phyloP scores from a whole-genome alignment of 2,888 invertebrate species.

The Dryobotodes eremita region DNA sequence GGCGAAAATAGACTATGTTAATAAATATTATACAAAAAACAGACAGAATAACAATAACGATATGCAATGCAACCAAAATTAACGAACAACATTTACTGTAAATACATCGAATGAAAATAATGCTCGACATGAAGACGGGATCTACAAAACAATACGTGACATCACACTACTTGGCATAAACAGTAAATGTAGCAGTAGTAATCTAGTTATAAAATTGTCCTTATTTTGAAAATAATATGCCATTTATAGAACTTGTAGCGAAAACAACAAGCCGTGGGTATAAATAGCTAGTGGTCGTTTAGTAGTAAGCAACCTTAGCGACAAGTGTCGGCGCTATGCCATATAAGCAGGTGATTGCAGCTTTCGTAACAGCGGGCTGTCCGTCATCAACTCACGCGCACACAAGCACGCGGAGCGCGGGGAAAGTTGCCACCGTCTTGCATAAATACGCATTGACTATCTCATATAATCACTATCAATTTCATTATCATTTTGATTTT shows the following conservation, averaged over 20 bases:
- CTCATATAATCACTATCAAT: conserved; percentile 63
- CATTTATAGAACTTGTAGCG: conserved; percentile 47
- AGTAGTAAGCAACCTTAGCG: conserved; percentile 70
- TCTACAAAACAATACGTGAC: conserved; percentile 15
- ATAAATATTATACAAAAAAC: not conserved
- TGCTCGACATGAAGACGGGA: conserved; percentile 16
- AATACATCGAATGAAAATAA: conserved; percentile 10
- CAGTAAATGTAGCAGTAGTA: conserved; percentile 21
- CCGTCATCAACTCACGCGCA: conserved; percentile 79
- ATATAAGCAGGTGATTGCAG: conserved; percentile 82
- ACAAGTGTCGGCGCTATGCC: conserved; percentile 78
- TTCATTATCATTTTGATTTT: conserved; percentile 58
- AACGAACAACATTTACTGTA: not conserved
- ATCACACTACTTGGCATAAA: conserved; percentile 42
- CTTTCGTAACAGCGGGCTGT: conserved; percentile 87
- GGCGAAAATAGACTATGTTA: not conserved
- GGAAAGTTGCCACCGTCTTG: conserved; percentile 86
- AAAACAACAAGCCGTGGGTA: conserved; percentile 57
- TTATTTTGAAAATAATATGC: conserved; percentile 53
- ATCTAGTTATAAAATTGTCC: conserved; percentile 39
- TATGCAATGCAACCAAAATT: not conserved
- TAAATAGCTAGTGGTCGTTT: conserved; percentile 64
- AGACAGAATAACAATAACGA: not conserved
- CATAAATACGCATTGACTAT: conserved; percentile 78
- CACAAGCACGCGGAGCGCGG: conserved; percentile 69